Evolutionary conservation across 2,888 invertebrate species (phyloP).

Genomic region (Escarpia spicata): DNA sequence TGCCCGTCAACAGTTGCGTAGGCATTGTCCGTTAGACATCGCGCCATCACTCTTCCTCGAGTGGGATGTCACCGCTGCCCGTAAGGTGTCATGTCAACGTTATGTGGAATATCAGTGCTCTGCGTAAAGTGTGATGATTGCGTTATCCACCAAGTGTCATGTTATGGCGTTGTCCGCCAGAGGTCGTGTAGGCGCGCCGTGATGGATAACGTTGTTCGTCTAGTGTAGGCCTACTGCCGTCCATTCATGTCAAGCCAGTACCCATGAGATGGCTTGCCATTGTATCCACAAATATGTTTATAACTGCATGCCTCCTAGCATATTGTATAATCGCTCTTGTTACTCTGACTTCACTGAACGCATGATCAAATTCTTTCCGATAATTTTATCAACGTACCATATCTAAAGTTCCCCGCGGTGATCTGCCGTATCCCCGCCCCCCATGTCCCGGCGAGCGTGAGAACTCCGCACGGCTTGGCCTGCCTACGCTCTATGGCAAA

Average conservation of each 20-base stretch:
- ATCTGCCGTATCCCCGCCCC: not conserved
- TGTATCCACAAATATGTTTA: not conserved
- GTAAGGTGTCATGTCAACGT: not conserved
- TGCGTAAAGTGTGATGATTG: not conserved
- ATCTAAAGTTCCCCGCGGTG: not conserved
- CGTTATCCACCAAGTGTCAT: not conserved
- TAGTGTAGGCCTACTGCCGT: not conserved
- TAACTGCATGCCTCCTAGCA: not conserved
- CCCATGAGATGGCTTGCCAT: not conserved
- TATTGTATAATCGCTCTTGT: not conserved
- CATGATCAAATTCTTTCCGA: not conserved
- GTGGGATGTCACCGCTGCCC: not conserved
- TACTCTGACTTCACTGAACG: not conserved
- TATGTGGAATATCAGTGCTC: not conserved
- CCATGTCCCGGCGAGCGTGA: not conserved
- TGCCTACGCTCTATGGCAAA: not conserved
- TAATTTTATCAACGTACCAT: not conserved
- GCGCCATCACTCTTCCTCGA: no score
- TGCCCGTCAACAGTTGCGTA: no score
- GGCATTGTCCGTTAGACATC: no score
- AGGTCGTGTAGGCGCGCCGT: not conserved
- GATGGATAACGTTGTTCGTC: not conserved
- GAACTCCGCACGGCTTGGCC: not conserved
- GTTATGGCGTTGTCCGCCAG: not conserved
- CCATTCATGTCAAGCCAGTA: not conserved